Percentiles rank a stretch among this genome's conserved stretches.
phyloP scores from a whole-genome alignment of 2,888 invertebrate genomes.

The Eulithis testata region DNA sequence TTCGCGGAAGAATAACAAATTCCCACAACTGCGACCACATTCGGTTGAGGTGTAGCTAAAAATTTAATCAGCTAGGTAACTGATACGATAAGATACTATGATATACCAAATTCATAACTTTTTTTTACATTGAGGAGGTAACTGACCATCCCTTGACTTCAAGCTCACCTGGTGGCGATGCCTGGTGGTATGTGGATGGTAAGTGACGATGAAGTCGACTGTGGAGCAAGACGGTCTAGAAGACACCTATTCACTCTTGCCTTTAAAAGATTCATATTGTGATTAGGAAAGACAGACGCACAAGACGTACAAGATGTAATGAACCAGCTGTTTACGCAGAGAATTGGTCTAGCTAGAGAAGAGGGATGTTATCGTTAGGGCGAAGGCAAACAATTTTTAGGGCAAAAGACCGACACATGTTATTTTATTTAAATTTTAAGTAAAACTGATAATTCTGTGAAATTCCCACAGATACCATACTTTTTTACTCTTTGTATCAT shows the following conservation, averaged over 20 bases:
- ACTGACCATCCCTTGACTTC: no score
- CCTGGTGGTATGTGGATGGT: no score
- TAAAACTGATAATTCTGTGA: constrained; percentile 49
- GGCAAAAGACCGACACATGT: constrained; percentile 51
- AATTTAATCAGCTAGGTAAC: constrained; percentile 26
- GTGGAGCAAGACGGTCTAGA: no score
- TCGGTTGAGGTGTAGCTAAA: constrained; percentile 29
- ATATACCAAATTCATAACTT: no score
- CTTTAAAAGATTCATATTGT: no score
- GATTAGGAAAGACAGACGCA: no score
- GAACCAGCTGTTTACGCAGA: constrained; percentile 37
- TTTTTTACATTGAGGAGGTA: no score
- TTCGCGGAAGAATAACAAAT: constrained; percentile 60
- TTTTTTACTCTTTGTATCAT: no score
- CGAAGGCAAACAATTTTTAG: constrained; percentile 65
- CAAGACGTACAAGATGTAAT: neutral
- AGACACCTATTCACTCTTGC: no score
- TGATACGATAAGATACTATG: no score
- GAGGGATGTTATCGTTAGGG: constrained; percentile 58
- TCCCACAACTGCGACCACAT: constrained; percentile 53
- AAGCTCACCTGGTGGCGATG: no score
- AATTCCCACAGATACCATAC: constrained; percentile 38
- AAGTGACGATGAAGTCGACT: no score
- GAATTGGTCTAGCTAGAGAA: constrained; percentile 23
- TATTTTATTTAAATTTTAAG: constrained; percentile 62